Evolutionary conservation across 2,113 vertebrate species (phyloP).

Genomic region (Sylvicapra grimmia): DNA sequence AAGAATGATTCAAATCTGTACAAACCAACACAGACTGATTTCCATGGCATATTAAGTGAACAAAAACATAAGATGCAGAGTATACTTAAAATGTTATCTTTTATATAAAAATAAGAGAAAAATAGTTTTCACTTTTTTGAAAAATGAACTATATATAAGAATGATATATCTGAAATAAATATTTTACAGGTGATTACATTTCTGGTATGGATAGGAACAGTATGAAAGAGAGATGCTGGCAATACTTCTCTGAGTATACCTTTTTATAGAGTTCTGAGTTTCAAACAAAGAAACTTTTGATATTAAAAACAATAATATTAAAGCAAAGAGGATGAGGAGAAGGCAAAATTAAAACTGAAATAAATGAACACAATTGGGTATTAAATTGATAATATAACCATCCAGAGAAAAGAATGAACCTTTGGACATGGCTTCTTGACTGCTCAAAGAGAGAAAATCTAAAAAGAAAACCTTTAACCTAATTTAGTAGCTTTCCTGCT

Average conservation of each 20-base stretch:
- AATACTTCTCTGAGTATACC: background rate
- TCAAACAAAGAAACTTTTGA: background rate
- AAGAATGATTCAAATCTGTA: background rate
- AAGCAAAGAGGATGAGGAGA: background rate
- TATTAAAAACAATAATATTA: background rate
- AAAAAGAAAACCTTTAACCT: background rate
- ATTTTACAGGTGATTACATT: background rate
- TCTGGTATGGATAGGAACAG: background rate
- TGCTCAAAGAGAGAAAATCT: background rate
- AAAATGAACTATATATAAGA: background rate
- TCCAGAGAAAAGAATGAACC: background rate
- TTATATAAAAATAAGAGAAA: background rate
- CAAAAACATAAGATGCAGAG: background rate
- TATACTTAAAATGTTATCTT: background rate
- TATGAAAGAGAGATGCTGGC: background rate
- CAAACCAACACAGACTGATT: background rate
- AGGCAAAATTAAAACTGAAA: background rate
- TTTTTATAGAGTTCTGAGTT: background rate
- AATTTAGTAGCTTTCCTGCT: background rate
- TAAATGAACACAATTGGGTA: background rate
- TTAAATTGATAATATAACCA: background rate
- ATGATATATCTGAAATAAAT: background rate
- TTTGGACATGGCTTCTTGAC: background rate
- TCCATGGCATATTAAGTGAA: background rate
- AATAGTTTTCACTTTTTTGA: background rate